phyloP scores from a whole-genome alignment of 2,888 invertebrate species.

The Trachelus iudaicus region DNA sequence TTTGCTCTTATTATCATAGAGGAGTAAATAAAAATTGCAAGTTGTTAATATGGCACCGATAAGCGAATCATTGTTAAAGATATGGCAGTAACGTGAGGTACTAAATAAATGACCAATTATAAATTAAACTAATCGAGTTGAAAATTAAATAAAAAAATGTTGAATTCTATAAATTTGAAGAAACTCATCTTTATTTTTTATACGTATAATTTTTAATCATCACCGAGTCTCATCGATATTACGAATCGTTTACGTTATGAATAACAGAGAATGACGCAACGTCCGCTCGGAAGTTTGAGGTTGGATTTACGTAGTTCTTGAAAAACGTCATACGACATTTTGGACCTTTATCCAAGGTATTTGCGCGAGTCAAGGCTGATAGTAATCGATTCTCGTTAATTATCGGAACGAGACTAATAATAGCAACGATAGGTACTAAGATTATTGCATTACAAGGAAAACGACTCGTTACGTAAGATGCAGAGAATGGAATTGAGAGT shows the following conservation, averaged over 20 bases:
- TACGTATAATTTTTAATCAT: too few species aligned
- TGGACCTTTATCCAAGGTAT: not conserved
- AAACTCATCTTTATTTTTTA: too few species aligned
- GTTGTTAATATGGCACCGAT: not conserved
- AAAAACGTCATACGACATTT: not conserved
- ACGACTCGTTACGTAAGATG: slow-evolving; percentile 29
- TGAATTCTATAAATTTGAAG: too few species aligned
- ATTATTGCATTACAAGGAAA: slow-evolving; percentile 26
- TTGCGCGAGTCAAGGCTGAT: not conserved
- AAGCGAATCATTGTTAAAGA: not conserved
- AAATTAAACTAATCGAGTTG: not conserved
- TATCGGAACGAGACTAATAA: not conserved
- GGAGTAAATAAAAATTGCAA: not conserved
- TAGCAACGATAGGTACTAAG: not conserved
- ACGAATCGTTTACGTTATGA: too few species aligned
- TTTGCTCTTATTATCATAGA: not conserved
- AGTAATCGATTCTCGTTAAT: not conserved
- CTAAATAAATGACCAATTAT: not conserved
- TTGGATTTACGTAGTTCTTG: not conserved
- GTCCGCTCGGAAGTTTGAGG: not conserved
- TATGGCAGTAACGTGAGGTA: not conserved
- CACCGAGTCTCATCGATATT: too few species aligned
- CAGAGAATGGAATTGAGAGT: slow-evolving; percentile 19
- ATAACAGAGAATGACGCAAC: not conserved
- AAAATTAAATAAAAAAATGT: too few species aligned